Evolutionary conservation across 2,888 invertebrate species (phyloP), one percentile per base, ranked within the genome.

Genomic region (Troides oblongomaculatus): DNA sequence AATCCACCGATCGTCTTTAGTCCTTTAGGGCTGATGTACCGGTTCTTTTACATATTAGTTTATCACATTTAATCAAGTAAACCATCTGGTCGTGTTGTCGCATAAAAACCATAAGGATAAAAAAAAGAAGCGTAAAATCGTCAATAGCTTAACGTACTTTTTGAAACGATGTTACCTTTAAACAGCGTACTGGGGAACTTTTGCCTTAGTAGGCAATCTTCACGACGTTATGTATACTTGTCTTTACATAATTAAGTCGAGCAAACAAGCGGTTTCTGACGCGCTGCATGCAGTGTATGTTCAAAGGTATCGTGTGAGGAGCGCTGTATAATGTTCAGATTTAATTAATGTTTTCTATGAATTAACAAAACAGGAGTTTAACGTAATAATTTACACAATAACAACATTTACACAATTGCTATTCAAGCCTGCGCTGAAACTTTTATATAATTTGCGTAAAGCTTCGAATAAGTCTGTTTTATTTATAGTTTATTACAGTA

Each of bases 181-280:
- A 60, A 64, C 61, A 60, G 56, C 59, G 50, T 61, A 69, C 60
- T 2, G 46, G 57, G 4, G 64, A 64, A 69, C 50, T 60, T 59
- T 64, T 46, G 30, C 68, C 63, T 50, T 46, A 4, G 64, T 63
- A 63, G 53, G 64, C 36, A 60, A 64, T 64, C 63, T 68, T 30
- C 68, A 21, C 64, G 23, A 36, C 21, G 30, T 23, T 57, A 56
- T 64, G 39, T 21, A 6, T 57, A 50, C 30, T 59, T 68, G 53
- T 53, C 46, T 25, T 21, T 43, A 64, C 62, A 23, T 67, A 62
- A 67, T 67, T 67, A 67, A 67, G 39, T 62, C 57, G 43, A 23
- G 43, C 43, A 39, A 43, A 67, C 62, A 43, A 62, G 62, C 56
- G 25, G 61, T 56, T 30, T 56, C 50, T 43, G 23, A 61, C 36